Percentiles rank a stretch among this genome's conserved stretches.
phyloP scores from a whole-genome alignment of 2,888 invertebrate genomes.

The Apoderus coryli region DNA sequence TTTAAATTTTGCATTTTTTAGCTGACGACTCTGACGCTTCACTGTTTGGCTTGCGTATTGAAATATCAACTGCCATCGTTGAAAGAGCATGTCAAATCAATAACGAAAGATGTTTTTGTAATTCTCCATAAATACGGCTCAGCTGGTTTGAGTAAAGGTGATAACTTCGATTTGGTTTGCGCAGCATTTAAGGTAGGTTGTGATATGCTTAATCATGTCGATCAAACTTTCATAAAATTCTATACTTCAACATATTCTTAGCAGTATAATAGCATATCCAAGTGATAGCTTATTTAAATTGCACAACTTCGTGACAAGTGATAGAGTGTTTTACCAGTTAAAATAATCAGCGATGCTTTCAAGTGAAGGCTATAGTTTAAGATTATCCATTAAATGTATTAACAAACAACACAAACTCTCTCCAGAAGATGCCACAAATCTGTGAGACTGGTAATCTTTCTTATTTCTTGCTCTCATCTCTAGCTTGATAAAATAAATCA shows the following conservation, averaged over 20 bases:
- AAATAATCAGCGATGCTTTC: too few relatives aligned
- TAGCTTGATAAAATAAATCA: background rate
- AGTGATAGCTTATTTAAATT: too few relatives aligned
- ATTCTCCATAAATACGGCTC: conserved; percentile 81
- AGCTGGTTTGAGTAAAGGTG: conserved; percentile 70
- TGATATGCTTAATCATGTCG: too few relatives aligned
- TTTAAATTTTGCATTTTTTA: conserved; percentile 23
- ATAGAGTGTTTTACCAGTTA: too few relatives aligned
- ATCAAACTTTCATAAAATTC: too few relatives aligned
- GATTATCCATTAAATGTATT: too few relatives aligned
- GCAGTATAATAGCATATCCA: too few relatives aligned
- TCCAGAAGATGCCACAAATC: too few relatives aligned
- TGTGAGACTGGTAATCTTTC: background rate
- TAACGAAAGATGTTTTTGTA: conserved; percentile 63
- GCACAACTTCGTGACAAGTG: too few relatives aligned
- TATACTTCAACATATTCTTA: too few relatives aligned
- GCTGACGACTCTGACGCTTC: conserved; percentile 39
- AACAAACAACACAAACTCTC: too few relatives aligned
- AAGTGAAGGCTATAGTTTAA: too few relatives aligned
- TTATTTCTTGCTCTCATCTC: background rate
- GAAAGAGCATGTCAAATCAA: conserved; percentile 43
- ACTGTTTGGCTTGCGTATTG: conserved; percentile 53
- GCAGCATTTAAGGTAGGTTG: conserved; percentile 72
- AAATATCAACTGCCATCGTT: conserved; percentile 60
- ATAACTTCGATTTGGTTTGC: conserved; percentile 75